Conservation (phyloP, 2,888 invertebrate species). For the Idaea aversata region DNA sequence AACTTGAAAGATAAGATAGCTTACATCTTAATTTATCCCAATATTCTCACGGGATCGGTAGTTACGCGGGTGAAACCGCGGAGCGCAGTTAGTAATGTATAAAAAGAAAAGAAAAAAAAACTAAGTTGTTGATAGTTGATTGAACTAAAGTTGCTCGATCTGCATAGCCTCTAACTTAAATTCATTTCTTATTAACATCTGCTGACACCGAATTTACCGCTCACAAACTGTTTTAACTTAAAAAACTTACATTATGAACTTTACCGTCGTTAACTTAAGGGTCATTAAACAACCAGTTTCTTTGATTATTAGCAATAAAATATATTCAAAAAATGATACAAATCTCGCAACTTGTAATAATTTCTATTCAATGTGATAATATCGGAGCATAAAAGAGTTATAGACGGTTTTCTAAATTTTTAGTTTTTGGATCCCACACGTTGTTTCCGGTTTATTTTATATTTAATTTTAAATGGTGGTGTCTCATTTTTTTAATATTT, state of each 20-base stretch:
- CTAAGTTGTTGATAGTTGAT: too few relatives aligned
- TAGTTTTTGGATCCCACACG: constrained; percentile 59
- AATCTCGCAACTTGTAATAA: constrained; percentile 48
- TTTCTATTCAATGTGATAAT: constrained; percentile 54
- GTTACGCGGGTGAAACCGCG: too few relatives aligned
- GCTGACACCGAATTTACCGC: constrained; percentile 21
- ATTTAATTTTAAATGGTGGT: constrained; percentile 30
- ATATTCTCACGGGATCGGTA: too few relatives aligned
- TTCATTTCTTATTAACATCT: constrained; percentile 27
- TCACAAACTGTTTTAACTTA: constrained; percentile 11
- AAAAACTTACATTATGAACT: constrained; percentile 13
- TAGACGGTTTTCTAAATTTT: constrained; percentile 40
- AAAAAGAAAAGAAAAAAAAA: too few relatives aligned
- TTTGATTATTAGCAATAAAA: constrained; percentile 56
- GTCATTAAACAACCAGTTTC: constrained; percentile 6
- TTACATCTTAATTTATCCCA: too few relatives aligned
- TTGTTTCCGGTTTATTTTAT: constrained; percentile 54
- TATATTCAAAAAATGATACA: constrained; percentile 55
- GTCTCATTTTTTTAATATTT: constrained; percentile 4
- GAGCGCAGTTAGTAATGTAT: too few relatives aligned
- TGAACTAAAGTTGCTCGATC: too few relatives aligned
- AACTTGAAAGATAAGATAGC: too few relatives aligned
- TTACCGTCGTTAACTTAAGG: constrained; percentile 6
- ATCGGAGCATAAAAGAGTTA: constrained; percentile 52
- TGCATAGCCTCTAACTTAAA: constrained; percentile 23